Evolutionary conservation across 2,888 invertebrate species (phyloP), one percentile per base, ranked within the genome.

Genomic region (Acleris holmiana): DNA sequence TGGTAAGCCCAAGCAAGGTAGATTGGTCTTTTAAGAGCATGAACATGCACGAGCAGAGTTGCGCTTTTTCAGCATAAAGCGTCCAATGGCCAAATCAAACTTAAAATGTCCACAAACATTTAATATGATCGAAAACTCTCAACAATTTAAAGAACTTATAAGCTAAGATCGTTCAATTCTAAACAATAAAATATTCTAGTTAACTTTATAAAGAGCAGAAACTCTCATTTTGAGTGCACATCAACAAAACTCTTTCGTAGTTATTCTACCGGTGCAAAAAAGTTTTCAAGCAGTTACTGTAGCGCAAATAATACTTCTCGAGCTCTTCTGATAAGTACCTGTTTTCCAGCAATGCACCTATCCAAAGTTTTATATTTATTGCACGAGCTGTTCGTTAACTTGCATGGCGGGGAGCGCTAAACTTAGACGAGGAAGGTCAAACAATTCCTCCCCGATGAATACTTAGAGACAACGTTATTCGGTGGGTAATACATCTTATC

Each of bases 401-500:
- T 64, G 64, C 64, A 59, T 59, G 46, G 35, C 40, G 29, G 55
- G 61, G 41, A 56, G 59, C 29, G 55, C 23, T 60, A 65, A 65
- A 65, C 44, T 60, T 61, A 61, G 41, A 21, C 46, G 35, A 41
- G 29, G 50, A 56, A 62, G 68, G 68, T 68, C 62, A 66, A 55
- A 64, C 64, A 64, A 60, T 84, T 84, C 85, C 82, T 85, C 84
- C 88, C 88, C 78, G 73, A 78, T 81, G 86, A 83, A 83, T 84
- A 82, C 87, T 88, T 87, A 84, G 73, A 78, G 79, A 76, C 80
- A 86, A 82, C 83, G 85, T 84, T 86, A 84, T 83, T 83, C 84
- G 79, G 78, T 79, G 77, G 80, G 88, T 86, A 87, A 89, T 90
- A 91, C 89, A 88, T 89, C 88, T 90, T 90, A 91, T 89, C 90